These are phyloP conservation scores for Zoanthus solanderi DNA, from an alignment of 92 coral and sea anemone species.

Conservation along the genomic window DNA sequence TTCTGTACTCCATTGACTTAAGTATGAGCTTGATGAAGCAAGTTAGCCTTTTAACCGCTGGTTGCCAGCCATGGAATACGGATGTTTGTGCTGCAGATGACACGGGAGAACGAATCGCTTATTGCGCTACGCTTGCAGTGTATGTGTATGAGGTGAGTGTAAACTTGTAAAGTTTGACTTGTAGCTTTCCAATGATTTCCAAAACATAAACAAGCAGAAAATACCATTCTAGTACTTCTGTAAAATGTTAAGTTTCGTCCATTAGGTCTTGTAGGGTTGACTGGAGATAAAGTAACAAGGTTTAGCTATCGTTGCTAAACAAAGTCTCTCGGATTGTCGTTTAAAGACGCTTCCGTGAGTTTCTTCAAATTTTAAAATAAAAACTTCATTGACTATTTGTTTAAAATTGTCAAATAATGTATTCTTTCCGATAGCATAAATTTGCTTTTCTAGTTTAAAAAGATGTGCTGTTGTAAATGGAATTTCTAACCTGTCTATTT, in stretches of 20 bases:
- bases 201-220: background rate
- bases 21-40: slow-evolving; percentile 92
- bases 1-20: background rate
- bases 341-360: background rate
- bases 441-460: background rate
- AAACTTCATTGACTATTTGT: too few species aligned
- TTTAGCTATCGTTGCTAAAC: background rate
- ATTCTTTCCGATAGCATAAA: background rate
- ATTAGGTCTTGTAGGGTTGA: background rate
- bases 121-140: slow-evolving; percentile 96
- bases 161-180: too few species aligned
- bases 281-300: background rate
- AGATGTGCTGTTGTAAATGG: background rate
- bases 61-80: slow-evolving; percentile 99
- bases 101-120: slow-evolving; percentile 89
- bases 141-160: slow-evolving; percentile 91
- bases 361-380: background rate
- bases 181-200: background rate
- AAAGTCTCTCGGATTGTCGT: background rate
- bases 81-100: slow-evolving; percentile 95
- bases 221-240: background rate
- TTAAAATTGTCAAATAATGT: too few species aligned
- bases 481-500: too few species aligned
- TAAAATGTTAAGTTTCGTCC: background rate
- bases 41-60: slow-evolving; percentile 94